These are phyloP conservation scores for Amazona guildingii DNA, from an alignment of 2,113 vertebrate species.

Conservation along the genomic window DNA sequence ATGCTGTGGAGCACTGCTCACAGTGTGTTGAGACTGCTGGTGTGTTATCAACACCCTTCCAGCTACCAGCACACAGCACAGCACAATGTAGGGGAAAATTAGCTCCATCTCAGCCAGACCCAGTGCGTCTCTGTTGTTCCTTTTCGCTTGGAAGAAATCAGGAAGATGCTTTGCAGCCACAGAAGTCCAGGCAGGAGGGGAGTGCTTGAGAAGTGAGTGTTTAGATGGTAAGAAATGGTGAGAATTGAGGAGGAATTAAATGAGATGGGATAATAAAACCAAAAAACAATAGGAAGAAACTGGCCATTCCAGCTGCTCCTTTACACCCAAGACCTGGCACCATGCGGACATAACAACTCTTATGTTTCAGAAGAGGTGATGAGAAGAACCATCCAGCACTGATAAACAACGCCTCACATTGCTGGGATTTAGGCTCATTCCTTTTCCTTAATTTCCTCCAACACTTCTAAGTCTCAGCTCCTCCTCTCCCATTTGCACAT, in stretches of 20 bases:
- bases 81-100: neutral
- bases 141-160: neutral
- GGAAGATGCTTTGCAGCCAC: neutral
- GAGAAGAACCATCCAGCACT: neutral
- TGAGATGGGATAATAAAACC: neutral
- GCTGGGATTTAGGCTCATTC: neutral
- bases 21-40: neutral
- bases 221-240: neutral
- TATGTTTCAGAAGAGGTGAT: neutral
- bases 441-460: neutral
- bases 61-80: neutral
- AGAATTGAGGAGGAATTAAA: neutral
- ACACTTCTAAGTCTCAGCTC: neutral
- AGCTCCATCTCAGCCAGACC: neutral
- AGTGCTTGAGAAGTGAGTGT: neutral
- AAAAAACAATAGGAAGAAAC: neutral
- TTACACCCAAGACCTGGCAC: neutral
- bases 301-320: neutral
- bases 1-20: neutral
- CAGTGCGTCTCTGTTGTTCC: neutral
- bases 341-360: accelerated
- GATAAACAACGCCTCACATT: neutral
- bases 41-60: neutral
- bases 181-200: neutral
- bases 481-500: neutral